Evolutionary conservation across 2,797 vertebrate species (phyloP), one percentile per base, ranked within the genome.

Genomic region (Lithobates pipiens): DNA sequence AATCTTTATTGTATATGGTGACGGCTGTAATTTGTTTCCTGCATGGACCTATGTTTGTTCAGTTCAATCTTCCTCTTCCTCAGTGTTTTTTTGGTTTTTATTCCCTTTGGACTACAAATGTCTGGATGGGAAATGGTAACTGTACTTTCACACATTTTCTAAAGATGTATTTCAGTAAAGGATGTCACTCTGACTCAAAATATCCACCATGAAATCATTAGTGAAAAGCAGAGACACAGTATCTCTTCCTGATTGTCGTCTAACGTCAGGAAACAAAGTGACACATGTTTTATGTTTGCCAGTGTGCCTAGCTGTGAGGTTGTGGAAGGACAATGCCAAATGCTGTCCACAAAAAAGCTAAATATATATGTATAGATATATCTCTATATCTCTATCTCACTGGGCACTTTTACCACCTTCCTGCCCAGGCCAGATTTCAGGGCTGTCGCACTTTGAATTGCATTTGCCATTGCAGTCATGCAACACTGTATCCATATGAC

Each of bases 91-190:
- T 29, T 29, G 29, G 29, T 29, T 29, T 36, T 23, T 0, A 42
- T 69, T 85, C 46, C 84, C 84, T 57, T 25, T 42, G 72, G 78
- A 67, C 73, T 76, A 11, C 34, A 9, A 32, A 39, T 82, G 73
- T 79, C 84, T 80, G 77, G 44, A 81, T 76, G 57, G 84, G 84
- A 76, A 86, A 50, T 71, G 3, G 34, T 23, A 32, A 23, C 68
- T 21, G 36, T 63, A 69, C 36, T 39, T 25, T 86, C 27, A 57
- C 72, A 57, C 42, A 65, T 44, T 61, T 21, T 32, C 54, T 65
- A 29, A 65, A 73, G 61, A 65, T 23, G 65, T 73, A 67, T 42
- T 50, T 54, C 3, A 36, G 29, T n/a, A 73, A 32, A 29, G 36
- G 69, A 50, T 34, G 76, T 78, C 50, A 29, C 32, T 13, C 13